A percentile compares a stretch with the other conserved stretches of the same genome.
These are phyloP conservation scores for Lepidurus apus DNA, from an alignment of 1,140 invertebrate genomes.

Conservation along the genomic window DNA sequence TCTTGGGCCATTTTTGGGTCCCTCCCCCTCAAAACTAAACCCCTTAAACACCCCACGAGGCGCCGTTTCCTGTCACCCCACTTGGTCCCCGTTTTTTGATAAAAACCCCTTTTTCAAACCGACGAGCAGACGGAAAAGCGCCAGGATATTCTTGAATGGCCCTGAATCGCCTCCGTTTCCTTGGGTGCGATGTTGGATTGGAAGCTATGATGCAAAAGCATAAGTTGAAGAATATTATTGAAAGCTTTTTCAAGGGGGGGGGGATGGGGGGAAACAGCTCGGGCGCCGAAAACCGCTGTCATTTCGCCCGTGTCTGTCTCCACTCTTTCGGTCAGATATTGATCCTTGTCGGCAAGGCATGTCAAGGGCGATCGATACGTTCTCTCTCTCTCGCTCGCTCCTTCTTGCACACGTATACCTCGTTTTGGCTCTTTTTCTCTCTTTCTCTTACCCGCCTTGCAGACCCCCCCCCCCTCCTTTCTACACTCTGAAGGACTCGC, in stretches of 20 bases:
- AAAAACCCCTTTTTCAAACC: not conserved
- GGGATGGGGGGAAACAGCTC: not conserved
- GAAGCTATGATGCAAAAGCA: not conserved
- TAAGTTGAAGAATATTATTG: not conserved
- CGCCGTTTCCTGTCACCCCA: not conserved
- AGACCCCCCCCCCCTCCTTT: not conserved
- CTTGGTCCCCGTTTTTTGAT: no score
- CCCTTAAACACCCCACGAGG: not conserved
- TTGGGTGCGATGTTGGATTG: not conserved
- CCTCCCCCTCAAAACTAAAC: not conserved
- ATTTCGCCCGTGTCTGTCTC: not conserved
- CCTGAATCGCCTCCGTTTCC: not conserved
- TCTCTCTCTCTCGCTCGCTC: not conserved
- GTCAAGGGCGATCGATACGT: constrained; percentile 12
- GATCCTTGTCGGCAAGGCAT: constrained; percentile 16
- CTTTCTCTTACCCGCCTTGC: not conserved
- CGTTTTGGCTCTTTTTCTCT: not conserved
- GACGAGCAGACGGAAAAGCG: not conserved
- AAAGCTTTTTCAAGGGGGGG: not conserved
- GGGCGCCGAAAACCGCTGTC: constrained; percentile 7
- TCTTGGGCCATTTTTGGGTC: not conserved
- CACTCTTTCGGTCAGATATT: constrained; percentile 18
- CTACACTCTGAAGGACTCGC: not conserved
- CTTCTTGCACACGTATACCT: not conserved
- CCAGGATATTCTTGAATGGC: constrained; percentile 8